Evolutionary conservation across 2,888 invertebrate genomes (phyloP).

Genomic region (Platycheirus albimanus): DNA sequence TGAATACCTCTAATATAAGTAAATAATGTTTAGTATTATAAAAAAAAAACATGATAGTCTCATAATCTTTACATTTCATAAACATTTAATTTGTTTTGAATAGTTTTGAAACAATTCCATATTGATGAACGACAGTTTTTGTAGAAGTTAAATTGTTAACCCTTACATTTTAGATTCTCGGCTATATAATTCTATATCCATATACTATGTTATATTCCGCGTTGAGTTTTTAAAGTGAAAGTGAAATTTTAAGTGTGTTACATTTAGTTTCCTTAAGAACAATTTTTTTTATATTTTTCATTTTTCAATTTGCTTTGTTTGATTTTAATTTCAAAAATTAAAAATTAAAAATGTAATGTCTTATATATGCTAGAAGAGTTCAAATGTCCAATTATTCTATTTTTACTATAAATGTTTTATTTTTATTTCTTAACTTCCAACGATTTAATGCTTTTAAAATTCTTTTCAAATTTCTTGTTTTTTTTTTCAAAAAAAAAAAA

Average conservation of each 20-base stretch:
- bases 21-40: too few species aligned
- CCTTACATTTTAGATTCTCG: not conserved
- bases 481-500: conserved; percentile 37
- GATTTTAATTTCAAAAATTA: conserved; percentile 30
- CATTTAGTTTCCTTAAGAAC: conserved; percentile 46
- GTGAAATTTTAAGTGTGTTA: conserved; percentile 46
- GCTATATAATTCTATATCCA: too few species aligned
- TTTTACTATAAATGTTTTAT: conserved; percentile 51
- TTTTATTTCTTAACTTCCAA: conserved; percentile 25
- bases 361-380: conserved; percentile 67
- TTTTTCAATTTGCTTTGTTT: conserved; percentile 73
- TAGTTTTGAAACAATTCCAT: too few species aligned
- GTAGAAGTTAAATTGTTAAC: not conserved
- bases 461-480: conserved; percentile 37
- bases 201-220: too few species aligned
- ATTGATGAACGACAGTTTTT: not conserved
- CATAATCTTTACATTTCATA: too few species aligned
- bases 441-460: conserved; percentile 58
- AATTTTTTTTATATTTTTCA: conserved; percentile 62
- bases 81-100: too few species aligned
- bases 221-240: conserved; percentile 49
- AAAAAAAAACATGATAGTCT: too few species aligned
- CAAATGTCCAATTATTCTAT: conserved; percentile 58
- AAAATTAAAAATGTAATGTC: conserved; percentile 61
- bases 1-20: too few species aligned